These are phyloP conservation scores for Chionoecetes opilio DNA, from an alignment of 1,140 invertebrate species.

Conservation along the genomic window DNA sequence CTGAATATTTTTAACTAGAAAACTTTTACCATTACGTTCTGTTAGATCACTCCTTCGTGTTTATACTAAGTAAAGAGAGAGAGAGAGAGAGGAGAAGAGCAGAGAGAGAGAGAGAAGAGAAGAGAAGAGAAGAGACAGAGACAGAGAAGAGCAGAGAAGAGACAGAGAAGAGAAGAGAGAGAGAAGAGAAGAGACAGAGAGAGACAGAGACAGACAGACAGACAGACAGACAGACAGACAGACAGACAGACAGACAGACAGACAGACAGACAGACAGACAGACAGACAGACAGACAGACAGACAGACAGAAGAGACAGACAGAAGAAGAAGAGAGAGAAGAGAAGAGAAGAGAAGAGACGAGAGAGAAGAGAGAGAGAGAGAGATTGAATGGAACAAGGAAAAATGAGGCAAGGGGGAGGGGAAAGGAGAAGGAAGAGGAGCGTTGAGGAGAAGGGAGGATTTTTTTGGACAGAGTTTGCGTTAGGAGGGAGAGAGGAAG, in stretches of 20 bases:
- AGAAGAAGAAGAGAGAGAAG: neutral
- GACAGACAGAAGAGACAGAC: neutral
- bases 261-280: neutral
- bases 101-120: too few species aligned
- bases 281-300: neutral
- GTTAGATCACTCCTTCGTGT: too few species aligned
- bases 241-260: neutral
- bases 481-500: neutral
- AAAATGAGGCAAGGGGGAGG: neutral
- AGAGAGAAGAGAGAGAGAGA: neutral
- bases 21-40: too few species aligned
- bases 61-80: too few species aligned
- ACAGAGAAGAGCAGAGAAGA: too few species aligned
- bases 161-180: too few species aligned
- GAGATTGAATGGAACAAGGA: neutral
- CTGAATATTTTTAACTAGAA: too few species aligned
- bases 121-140: too few species aligned
- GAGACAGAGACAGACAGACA: neutral
- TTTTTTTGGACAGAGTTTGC: neutral
- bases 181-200: neutral
- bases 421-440: neutral
- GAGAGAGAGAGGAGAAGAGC: too few species aligned
- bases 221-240: neutral
- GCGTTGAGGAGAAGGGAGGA: neutral
- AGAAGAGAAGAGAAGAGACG: neutral